Conservation (phyloP, 2,888 invertebrate genomes). For the Bellardia pandia region DNA sequence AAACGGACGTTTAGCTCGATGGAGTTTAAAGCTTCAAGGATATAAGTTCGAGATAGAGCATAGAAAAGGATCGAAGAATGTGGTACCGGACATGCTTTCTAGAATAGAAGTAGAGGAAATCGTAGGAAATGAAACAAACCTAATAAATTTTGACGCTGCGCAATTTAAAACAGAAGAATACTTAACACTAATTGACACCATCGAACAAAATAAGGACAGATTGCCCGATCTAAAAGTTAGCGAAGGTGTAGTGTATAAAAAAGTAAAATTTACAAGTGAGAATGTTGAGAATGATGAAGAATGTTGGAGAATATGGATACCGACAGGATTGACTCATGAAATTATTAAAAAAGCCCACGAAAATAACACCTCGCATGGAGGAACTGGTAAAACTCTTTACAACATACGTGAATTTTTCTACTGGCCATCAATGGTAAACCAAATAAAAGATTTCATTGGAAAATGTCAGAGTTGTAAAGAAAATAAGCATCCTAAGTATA, state of each 20-base stretch:
- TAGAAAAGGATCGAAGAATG: background rate
- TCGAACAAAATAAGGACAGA: background rate
- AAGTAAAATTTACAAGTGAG: background rate
- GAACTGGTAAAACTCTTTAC: background rate
- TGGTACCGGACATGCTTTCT: background rate
- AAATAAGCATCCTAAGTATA: background rate
- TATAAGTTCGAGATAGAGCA: background rate
- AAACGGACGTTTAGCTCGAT: background rate
- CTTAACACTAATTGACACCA: background rate
- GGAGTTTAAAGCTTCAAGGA: background rate
- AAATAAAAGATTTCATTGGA: background rate
- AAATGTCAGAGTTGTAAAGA: background rate
- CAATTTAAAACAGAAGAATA: background rate
- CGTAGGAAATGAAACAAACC: background rate
- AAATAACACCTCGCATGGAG: background rate
- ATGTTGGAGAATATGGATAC: constrained; percentile 2
- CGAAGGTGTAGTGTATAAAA: background rate
- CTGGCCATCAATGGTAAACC: background rate
- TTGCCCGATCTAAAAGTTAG: background rate
- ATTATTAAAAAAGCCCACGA: background rate
- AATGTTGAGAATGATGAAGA: background rate
- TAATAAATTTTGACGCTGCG: background rate
- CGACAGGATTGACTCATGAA: background rate
- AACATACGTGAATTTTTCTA: background rate
- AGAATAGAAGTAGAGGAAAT: background rate